phyloP scores from a whole-genome alignment of 1,140 invertebrate species.

The Brachionus rubens region DNA sequence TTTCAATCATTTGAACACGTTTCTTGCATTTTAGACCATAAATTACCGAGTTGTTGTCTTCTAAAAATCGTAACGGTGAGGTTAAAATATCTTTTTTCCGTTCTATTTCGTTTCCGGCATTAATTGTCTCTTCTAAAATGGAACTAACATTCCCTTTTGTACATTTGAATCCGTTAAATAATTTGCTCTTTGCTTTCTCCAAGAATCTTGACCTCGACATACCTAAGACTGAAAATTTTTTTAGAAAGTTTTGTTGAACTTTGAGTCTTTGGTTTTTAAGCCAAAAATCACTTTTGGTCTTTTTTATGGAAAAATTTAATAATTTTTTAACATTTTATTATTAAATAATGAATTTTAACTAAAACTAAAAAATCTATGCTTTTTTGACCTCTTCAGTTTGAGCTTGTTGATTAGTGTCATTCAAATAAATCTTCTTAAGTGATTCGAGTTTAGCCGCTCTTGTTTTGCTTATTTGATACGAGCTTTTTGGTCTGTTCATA shows the following conservation, averaged over 20 bases:
- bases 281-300: no score
- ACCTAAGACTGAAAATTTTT: not conserved
- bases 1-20: not conserved
- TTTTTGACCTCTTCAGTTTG: not conserved
- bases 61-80: not conserved
- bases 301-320: no score
- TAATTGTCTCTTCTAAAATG: not conserved
- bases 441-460: conserved; percentile 23
- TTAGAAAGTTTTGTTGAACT: not conserved
- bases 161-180: conserved; percentile 13
- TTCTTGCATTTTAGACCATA: not conserved
- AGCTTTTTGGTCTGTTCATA: conserved; percentile 22
- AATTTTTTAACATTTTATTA: no score
- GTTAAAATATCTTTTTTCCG: not conserved
- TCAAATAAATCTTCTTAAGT: conserved; percentile 22
- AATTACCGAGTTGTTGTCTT: not conserved
- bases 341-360: no score
- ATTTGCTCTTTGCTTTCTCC: not conserved
- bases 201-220: conserved; percentile 9
- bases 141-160: conserved; percentile 9
- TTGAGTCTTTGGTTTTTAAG: no score
- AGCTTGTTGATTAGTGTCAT: not conserved
- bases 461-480: conserved; percentile 8
- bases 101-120: not conserved
- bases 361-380: not conserved